Evolutionary conservation across 2,888 invertebrate species (phyloP).

Genomic region (Cephalotes varians): DNA sequence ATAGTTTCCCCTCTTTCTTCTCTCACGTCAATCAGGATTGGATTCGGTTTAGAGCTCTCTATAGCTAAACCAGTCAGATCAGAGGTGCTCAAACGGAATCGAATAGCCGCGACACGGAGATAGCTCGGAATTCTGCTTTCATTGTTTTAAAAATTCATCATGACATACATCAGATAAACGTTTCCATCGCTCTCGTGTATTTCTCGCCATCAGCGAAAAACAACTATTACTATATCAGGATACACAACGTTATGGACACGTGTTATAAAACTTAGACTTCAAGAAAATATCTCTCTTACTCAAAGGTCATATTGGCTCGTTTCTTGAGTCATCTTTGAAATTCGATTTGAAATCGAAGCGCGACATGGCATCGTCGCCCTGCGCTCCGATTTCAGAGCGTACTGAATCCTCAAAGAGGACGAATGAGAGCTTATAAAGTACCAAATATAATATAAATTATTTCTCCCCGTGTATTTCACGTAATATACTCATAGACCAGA

Average conservation of each 20-base stretch:
- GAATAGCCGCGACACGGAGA: constrained; percentile 63
- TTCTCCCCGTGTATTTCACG: background rate
- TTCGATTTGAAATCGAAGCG: constrained; percentile 1
- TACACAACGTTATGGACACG: background rate
- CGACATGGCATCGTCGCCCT: background rate
- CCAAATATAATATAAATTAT: constrained; percentile 25
- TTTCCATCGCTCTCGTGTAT: constrained; percentile 10
- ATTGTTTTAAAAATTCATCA: constrained; percentile 61
- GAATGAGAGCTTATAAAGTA: background rate
- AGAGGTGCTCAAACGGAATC: constrained; percentile 81
- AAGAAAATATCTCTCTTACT: constrained; percentile 23
- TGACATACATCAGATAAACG: constrained; percentile 19
- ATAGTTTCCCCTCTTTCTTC: constrained; percentile 83
- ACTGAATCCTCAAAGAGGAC: background rate
- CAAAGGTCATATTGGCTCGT: background rate
- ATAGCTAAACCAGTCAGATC: constrained; percentile 79
- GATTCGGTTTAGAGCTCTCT: constrained; percentile 83
- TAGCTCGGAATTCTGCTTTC: constrained; percentile 33
- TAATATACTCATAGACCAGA: constrained; percentile 49
- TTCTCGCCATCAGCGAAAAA: constrained; percentile 28
- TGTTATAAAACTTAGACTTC: constrained; percentile 19
- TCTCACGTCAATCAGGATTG: constrained; percentile 85
- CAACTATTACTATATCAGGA: background rate
- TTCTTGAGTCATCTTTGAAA: background rate
- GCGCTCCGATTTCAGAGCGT: background rate